phyloP scores from a whole-genome alignment of 2,113 vertebrate genomes.

The Sminthopsis crassicaudata region DNA sequence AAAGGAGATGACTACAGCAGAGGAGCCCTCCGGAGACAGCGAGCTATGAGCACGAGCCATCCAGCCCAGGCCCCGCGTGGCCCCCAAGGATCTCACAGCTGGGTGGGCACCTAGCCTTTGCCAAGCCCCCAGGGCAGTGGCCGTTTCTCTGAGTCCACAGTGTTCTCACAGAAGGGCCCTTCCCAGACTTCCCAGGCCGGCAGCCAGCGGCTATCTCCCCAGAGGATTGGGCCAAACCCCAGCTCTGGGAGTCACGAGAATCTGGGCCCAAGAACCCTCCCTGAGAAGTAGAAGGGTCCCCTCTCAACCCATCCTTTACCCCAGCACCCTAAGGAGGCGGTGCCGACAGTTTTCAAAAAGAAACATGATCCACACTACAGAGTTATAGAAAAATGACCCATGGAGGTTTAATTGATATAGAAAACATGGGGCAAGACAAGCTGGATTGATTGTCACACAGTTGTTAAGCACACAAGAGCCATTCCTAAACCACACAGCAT shows the following conservation, averaged over 20 bases:
- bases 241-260: not conserved
- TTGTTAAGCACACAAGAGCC: not conserved
- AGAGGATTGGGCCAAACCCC: not conserved
- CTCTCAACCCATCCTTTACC: not conserved
- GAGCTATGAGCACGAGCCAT: not conserved
- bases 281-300: not conserved
- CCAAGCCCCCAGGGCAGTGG: not conserved
- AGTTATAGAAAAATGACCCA: conserved; percentile 55
- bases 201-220: not conserved
- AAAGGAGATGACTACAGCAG: not conserved
- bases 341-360: conserved; percentile 26
- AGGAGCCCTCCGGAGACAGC: not conserved
- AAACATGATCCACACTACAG: not conserved
- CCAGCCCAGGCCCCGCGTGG: not conserved
- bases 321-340: not conserved
- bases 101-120: not conserved
- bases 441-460: conserved; percentile 43
- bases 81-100: not conserved
- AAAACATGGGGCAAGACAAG: conserved; percentile 45
- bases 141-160: not conserved
- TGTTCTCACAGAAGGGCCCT: not conserved
- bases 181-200: not conserved
- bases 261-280: not conserved
- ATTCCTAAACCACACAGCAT: conserved; percentile 42
- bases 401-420: conserved; percentile 63